Evolutionary conservation across 2,888 invertebrate genomes (phyloP).

Genomic region (Xiphydria camelus): DNA sequence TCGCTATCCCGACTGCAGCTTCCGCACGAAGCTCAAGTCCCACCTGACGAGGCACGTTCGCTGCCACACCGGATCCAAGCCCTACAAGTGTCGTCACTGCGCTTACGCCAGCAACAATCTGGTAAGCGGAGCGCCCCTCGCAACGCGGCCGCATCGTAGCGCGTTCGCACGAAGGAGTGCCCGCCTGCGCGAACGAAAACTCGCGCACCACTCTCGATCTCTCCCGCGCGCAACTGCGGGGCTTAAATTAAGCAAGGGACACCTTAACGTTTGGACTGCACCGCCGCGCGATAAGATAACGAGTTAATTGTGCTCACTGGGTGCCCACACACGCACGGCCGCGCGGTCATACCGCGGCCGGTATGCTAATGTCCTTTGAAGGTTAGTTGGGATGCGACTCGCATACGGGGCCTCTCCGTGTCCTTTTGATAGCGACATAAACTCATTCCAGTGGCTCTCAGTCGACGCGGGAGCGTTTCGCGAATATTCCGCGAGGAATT

Average conservation of each 20-base stretch:
- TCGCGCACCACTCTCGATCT: constrained; percentile 6
- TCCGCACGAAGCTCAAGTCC: constrained; percentile 67
- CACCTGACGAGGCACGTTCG: constrained; percentile 80
- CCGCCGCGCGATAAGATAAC: constrained; percentile 55
- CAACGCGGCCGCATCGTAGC: not conserved
- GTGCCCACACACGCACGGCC: constrained; percentile 53
- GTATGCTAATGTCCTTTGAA: constrained; percentile 57
- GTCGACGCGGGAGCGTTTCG: constrained; percentile 19
- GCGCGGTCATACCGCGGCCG: constrained; percentile 50
- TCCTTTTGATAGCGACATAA: constrained; percentile 55
- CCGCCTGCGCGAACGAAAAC: constrained; percentile 9
- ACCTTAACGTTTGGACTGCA: constrained; percentile 54
- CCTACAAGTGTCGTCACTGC: constrained; percentile 86
- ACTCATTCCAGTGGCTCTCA: constrained; percentile 54
- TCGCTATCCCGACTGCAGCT: constrained; percentile 64
- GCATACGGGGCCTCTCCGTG: constrained; percentile 50
- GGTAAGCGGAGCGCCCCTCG: constrained; percentile 58
- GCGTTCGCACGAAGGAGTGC: not conserved
- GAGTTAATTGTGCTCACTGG: constrained; percentile 58
- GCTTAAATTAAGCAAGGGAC: constrained; percentile 57
- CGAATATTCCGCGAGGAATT: constrained; percentile 22
- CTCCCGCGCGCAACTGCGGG: constrained; percentile 31
- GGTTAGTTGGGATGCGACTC: constrained; percentile 51
- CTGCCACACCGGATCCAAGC: constrained; percentile 80
- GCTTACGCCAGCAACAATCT: constrained; percentile 75